Evolutionary conservation across 2,797 vertebrate genomes (phyloP), one percentile per base, ranked within the genome.

Genomic region (Ctenopoma kingsleyae): DNA sequence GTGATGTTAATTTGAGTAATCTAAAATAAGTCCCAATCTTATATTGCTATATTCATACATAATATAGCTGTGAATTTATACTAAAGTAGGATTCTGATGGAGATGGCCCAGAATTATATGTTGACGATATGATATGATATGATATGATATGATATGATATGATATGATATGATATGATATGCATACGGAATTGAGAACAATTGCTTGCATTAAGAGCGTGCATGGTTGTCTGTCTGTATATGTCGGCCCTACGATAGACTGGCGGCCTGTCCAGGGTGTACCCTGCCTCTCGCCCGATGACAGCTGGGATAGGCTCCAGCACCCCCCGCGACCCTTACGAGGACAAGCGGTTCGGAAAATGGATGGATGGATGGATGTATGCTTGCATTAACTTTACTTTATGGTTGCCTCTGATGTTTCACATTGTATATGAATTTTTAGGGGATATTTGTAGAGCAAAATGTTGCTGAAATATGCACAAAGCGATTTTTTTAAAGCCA

Each of bases 1-100:
- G n/a, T 46, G 43, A 59, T 69, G 43, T 67, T 10, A 12, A 58
- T 13, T 20, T 1, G 2, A 76, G 17, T 71, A 25, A 43, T 74
- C 48, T 66, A 41, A 62, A 65, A 74, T 49, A 49, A 69, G 22
- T 56, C 7, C 40, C 27, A 56, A 44, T 82, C 48, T 57, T 50
- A 66, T 72, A 71, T 68, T 74, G 48, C 53, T 17, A 53, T 56
- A 20, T 57, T 50, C 6, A 4, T 36, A 60, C 5, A 59, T 67
- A 44, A 47, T 62, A 48, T 49, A 69, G 17, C 23, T 51, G 53
- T 16, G 55, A n/a, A 12, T 46, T 64, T 56, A 54, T 36, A 54
- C 25, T 9, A 25, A 62, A 53, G 3, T 36, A 13, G 11, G 6
- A 16, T 15, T 43, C 5, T 54, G 13, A 48, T 8, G 13, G 36